phyloP scores from a whole-genome alignment of 1,140 invertebrate species.

The Manduca sexta region DNA sequence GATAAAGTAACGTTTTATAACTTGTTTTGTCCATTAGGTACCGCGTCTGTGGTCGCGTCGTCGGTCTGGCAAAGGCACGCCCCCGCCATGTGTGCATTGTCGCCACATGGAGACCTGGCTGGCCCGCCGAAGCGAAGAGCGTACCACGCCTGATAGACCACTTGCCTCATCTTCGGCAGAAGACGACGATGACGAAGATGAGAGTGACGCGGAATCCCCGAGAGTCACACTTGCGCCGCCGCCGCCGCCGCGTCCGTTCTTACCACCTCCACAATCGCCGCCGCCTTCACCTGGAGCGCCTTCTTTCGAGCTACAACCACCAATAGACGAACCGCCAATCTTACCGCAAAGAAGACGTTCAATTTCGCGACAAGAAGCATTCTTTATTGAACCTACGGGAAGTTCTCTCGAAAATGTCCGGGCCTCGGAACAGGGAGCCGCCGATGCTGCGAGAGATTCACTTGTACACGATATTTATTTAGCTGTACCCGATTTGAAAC shows the following conservation, averaged over 20 bases:
- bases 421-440: conserved; percentile 71
- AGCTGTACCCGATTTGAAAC: conserved; percentile 85
- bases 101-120: conserved; percentile 77
- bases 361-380: conserved; percentile 85
- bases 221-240: conserved; percentile 81
- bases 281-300: conserved; percentile 71
- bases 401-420: conserved; percentile 78
- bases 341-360: conserved; percentile 74
- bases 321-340: conserved; percentile 59
- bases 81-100: conserved; percentile 78
- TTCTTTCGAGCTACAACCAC: conserved; percentile 71
- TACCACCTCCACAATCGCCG: conserved; percentile 65
- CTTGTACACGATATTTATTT: conserved; percentile 83
- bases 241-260: conserved; percentile 62
- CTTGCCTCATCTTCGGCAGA: conserved; percentile 70
- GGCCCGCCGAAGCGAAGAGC: conserved; percentile 70
- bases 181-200: conserved; percentile 74
- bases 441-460: conserved; percentile 70
- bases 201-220: conserved; percentile 64
- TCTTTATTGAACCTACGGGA: conserved; percentile 81
- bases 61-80: conserved; percentile 76
- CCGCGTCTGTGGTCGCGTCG: conserved; percentile 77
- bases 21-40: conserved; percentile 53
- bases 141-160: conserved; percentile 60
- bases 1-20: not conserved